A percentile compares a stretch with the other conserved stretches of the same genome.
Conservation (phyloP, 2,888 invertebrate genomes). For the Apodemia zela region DNA sequence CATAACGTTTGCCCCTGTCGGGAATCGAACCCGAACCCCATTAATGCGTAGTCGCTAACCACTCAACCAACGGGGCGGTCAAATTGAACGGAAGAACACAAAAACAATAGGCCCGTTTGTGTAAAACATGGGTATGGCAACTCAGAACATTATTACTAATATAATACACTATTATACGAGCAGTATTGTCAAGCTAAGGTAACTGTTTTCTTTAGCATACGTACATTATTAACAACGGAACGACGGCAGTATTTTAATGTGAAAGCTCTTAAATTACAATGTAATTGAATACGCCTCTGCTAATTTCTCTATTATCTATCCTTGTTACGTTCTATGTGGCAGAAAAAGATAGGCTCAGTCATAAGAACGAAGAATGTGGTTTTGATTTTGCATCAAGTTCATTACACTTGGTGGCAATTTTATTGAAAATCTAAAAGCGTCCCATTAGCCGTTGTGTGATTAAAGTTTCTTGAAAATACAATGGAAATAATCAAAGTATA, state of each 20-base stretch:
- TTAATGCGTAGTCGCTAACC: no score
- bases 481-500: no score
- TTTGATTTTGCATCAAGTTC: conserved; percentile 31
- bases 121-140: no score
- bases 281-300: conserved; percentile 27
- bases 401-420: background rate
- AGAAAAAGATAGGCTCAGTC: conserved; percentile 30
- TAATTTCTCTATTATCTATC: conserved; percentile 31
- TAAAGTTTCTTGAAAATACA: background rate
- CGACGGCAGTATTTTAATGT: conserved; percentile 24
- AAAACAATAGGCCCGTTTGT: no score
- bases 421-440: background rate
- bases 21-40: no score
- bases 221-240: conserved; percentile 2
- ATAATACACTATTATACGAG: background rate
- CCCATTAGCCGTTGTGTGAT: background rate
- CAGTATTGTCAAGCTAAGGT: background rate
- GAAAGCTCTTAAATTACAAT: conserved; percentile 31
- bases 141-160: background rate
- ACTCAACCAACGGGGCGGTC: no score
- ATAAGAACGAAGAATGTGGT: conserved; percentile 34
- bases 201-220: background rate
- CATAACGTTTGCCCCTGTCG: no score
- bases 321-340: conserved; percentile 22
- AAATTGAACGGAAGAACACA: no score